Evolutionary conservation across 2,797 vertebrate species (phyloP), one percentile per base, ranked within the genome.

Genomic region (Notamacropus eugenii): DNA sequence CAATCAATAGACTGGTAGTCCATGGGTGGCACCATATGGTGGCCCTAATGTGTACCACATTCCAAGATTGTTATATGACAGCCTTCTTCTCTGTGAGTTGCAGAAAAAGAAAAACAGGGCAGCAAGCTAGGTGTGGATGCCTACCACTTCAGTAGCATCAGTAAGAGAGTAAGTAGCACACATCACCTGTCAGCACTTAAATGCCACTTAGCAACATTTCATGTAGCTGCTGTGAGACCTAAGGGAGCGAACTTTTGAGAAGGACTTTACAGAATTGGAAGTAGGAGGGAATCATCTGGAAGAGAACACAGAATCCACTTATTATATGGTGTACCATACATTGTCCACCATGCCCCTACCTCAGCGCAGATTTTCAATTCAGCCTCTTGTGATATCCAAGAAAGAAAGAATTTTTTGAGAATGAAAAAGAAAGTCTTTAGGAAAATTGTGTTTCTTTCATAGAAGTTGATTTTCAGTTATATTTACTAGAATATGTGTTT

Each of bases 401-500:
- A 28, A 24, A 4, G 0, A 31, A 28, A 12, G 50, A 19, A 0
- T 92, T 11, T 62, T 55, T 4, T 87, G 14, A 90, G 29, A 93
- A 90, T 91, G 62, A 46, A 91, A 90, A 96, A 91, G 50, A 58
- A 92, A 16, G 19, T 5, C 34, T 54, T 82, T 93, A 1, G 74
- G 28, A 34, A 93, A 92, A 57, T 3, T 82, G 29, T 54, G 6
- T 57, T 56, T 62, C 92, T 67, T 93, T 93, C 58, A 56, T 2
- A 92, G n/a, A 97, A 95, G 31, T 40, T 12, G 50, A 58, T n/a
- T 92, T 22, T 55, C 16, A 55, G 10, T 0, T 91, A 93, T 91
- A 22, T 95, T 67, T 95, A 40, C 67, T 46, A 54, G 58, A 96
- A 95, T 10, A 28, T 90, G 6, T 5, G 16, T n/a, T 74, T 74